phyloP scores from a whole-genome alignment of 53 echinoderm and acorn worm genomes.

The Arbacia lixula region DNA sequence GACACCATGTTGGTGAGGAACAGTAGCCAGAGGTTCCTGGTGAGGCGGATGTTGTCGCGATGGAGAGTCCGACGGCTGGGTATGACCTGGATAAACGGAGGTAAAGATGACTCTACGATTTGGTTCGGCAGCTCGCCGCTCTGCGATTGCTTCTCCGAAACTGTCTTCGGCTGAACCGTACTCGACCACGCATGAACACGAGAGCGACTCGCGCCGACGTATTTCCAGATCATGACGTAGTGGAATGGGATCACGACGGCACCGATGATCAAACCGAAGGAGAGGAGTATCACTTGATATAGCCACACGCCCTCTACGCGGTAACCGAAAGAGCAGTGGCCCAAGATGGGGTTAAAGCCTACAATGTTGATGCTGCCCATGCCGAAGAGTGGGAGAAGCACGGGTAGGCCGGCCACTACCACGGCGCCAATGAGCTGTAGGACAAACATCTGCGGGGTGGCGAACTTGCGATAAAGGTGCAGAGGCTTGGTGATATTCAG shows the following conservation, averaged over 20 bases:
- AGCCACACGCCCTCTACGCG: conserved; percentile 33
- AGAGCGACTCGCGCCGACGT: conserved; percentile 32
- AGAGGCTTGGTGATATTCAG: conserved; percentile 39
- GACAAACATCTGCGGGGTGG: conserved; percentile 16
- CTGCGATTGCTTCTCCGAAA: neutral
- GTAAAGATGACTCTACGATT: neutral
- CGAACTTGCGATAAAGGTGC: conserved; percentile 33
- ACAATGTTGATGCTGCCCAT: conserved; percentile 18
- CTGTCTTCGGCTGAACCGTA: conserved; percentile 2
- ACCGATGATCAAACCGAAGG: conserved; percentile 6
- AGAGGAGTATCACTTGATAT: conserved; percentile 28
- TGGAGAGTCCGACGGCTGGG: conserved; percentile 8
- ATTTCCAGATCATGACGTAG: conserved; percentile 31
- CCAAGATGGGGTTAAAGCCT: conserved; percentile 30
- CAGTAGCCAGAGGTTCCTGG: conserved; percentile 13
- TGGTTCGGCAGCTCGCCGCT: neutral
- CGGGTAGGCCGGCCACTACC: conserved; percentile 5
- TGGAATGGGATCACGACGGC: conserved; percentile 26
- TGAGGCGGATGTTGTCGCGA: conserved; percentile 29
- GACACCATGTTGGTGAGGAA: conserved; percentile 32
- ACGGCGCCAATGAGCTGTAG: neutral
- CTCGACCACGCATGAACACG: conserved; percentile 24
- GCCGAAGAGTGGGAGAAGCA: conserved; percentile 30
- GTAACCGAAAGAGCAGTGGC: conserved; percentile 27
- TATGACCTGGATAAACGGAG: neutral